Conservation (phyloP, 2,113 vertebrate genomes). For the Tor tambroides region DNA sequence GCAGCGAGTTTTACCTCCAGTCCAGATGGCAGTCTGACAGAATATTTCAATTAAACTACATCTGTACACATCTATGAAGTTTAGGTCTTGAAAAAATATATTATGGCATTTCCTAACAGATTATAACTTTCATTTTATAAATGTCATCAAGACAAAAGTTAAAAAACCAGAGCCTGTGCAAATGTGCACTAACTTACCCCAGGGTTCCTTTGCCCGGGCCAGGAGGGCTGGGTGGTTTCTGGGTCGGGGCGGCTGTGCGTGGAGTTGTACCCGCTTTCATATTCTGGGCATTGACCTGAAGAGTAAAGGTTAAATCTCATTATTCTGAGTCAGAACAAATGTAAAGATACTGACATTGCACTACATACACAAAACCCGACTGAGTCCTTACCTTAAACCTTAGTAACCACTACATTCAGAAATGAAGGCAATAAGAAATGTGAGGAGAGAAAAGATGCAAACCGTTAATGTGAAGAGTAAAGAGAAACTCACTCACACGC, state of each 20-base stretch:
- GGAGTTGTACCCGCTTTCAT: slow-evolving; percentile 97
- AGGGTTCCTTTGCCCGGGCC: slow-evolving; percentile 96
- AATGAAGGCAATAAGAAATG: slow-evolving; percentile 88
- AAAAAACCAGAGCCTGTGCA: slow-evolving; percentile 8
- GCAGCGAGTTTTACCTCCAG: background rate
- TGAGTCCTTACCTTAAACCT: slow-evolving; percentile 99
- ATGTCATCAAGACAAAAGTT: background rate
- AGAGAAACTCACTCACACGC: slow-evolving; percentile 8
- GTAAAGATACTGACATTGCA: background rate
- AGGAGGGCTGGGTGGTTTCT: slow-evolving; percentile 97
- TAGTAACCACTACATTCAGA: slow-evolving; percentile 99
- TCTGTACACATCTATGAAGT: background rate
- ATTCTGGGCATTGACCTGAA: slow-evolving; percentile 96
- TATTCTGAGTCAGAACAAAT: background rate
- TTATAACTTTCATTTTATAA: background rate
- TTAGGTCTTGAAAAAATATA: background rate
- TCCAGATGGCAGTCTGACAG: background rate
- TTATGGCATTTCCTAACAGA: background rate
- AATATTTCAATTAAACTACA: background rate
- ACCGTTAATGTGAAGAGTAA: slow-evolving; percentile 81
- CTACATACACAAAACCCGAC: slow-evolving; percentile 28
- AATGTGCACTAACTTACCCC: slow-evolving; percentile 79
- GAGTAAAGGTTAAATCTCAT: background rate
- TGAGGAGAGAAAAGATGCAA: slow-evolving; percentile 83
- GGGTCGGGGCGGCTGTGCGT: slow-evolving; percentile 94